Base-by-base conservation (phyloP, 1,140 invertebrate species). In the Drosophila equinoxialis region DNA sequence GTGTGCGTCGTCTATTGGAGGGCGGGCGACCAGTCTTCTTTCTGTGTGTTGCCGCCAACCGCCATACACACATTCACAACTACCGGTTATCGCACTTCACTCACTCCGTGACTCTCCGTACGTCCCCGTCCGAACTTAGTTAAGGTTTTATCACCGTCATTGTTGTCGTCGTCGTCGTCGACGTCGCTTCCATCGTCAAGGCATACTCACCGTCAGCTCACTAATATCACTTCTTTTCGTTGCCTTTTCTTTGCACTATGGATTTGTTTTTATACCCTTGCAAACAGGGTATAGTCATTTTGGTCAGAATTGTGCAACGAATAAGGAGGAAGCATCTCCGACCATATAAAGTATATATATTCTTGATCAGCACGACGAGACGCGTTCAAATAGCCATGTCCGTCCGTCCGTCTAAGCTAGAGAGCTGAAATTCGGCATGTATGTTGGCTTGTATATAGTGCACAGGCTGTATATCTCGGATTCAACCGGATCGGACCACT, bases 41-140 rank as follows among this genome's bases (percentile, higher is more conserved):
- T 26, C 35, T 11, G 35, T 37, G 35, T 11, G 2, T 23, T 41
- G 23, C 60, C 13, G 64, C n/a, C 54, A 33, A 39, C 33, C 17
- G 17, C 17, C 55, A 51, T 8, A 39, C 30, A 30, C 30, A 30
- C 30, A 30, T 1, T 30, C 37, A 39, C 10, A 39, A 65, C 64
- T 68, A 79, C 80, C 79, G 74, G 80, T 82, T 82, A 82, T 82
- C 71, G 71, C 41, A 39, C 60, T 6, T 55, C 35, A 37, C 35
- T 37, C 35, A 8, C 7, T 11, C 11, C 11, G 37, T 13, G 10
- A 11, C 6, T 39, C 37, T 17, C 17, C 37, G 61, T 70, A 57
- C 65, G 35, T 37, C 35, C 35, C 11, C 3, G 37, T 39, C 37
- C 61, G 57, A 42, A 41, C 8, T 30, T 13, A 23, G 17, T 17